These are phyloP conservation scores for Enteromius anoplus DNA, from an alignment of 2,797 vertebrate genomes.

Conservation along the genomic window DNA sequence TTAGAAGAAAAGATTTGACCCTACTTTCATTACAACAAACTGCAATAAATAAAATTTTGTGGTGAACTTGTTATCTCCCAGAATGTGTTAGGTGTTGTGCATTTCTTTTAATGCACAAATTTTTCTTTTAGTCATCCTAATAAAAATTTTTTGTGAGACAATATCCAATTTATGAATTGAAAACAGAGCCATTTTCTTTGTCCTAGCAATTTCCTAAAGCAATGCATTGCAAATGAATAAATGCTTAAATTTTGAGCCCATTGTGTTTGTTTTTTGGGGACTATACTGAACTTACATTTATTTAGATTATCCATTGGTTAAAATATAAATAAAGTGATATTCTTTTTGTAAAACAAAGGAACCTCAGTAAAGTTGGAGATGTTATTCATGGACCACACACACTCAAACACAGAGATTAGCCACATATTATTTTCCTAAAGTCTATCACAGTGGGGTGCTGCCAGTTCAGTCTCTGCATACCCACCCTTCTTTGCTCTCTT, in stretches of 20 bases:
- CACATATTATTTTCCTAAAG: constrained; percentile 38
- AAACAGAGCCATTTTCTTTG: background rate
- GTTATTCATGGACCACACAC: constrained; percentile 42
- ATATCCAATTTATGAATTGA: background rate
- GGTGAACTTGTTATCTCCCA: background rate
- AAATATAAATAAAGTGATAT: constrained; percentile 32
- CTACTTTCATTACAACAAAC: background rate
- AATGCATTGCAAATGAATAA: background rate
- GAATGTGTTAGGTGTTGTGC: background rate
- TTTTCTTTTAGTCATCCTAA: background rate
- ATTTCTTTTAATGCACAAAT: background rate
- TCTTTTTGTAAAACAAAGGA: constrained; percentile 21
- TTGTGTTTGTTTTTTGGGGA: constrained; percentile 7
- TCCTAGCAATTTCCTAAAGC: background rate
- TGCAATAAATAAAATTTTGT: background rate
- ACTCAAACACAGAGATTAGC: constrained; percentile 40
- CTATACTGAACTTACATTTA: background rate
- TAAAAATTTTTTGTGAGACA: background rate
- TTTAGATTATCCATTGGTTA: background rate
- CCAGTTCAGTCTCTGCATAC: constrained; percentile 37
- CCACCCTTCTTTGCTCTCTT: constrained; percentile 10
- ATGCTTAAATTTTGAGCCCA: background rate
- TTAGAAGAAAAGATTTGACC: background rate
- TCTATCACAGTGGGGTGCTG: constrained; percentile 46
- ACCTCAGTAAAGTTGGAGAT: constrained; percentile 23